Conservation (phyloP, 2,113 vertebrate species). For the Empidonax alnorum region DNA sequence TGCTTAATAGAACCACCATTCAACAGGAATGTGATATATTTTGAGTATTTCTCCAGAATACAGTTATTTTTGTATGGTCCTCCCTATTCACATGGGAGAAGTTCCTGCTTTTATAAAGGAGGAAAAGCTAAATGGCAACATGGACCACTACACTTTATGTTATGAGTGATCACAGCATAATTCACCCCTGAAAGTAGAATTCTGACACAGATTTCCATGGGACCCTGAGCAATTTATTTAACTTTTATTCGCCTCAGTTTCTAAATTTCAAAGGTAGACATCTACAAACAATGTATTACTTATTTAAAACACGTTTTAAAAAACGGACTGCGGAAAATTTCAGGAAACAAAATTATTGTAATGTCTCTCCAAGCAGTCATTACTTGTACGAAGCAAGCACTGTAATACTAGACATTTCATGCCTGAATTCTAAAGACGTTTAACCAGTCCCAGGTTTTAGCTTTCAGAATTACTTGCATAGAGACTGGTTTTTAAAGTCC, state of each 20-base stretch:
- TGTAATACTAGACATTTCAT: constrained; percentile 55
- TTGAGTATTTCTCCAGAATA: neutral
- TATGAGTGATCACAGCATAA: constrained; percentile 35
- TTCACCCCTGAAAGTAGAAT: constrained; percentile 35
- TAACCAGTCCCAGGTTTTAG: constrained; percentile 26
- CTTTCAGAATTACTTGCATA: neutral
- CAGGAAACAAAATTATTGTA: constrained; percentile 64
- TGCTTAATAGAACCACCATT: neutral
- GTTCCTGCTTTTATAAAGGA: neutral
- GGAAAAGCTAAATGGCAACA: neutral
- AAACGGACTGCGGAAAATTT: constrained; percentile 39
- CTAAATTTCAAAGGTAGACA: constrained; percentile 53
- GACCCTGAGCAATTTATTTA: constrained; percentile 21
- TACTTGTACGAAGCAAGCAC: neutral
- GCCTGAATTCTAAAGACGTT: constrained; percentile 56
- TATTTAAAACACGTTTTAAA: constrained; percentile 43
- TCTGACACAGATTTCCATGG: neutral
- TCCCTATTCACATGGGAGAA: neutral
- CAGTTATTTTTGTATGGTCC: neutral
- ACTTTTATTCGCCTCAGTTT: constrained; percentile 45
- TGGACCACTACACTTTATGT: neutral
- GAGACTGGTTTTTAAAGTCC: neutral
- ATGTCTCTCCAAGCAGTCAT: constrained; percentile 64
- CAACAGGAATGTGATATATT: neutral
- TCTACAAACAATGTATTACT: constrained; percentile 47